Percentiles rank a stretch among this genome's conserved stretches.
phyloP scores from a whole-genome alignment of 2,797 vertebrate genomes.

The Crenuchus spilurus region DNA sequence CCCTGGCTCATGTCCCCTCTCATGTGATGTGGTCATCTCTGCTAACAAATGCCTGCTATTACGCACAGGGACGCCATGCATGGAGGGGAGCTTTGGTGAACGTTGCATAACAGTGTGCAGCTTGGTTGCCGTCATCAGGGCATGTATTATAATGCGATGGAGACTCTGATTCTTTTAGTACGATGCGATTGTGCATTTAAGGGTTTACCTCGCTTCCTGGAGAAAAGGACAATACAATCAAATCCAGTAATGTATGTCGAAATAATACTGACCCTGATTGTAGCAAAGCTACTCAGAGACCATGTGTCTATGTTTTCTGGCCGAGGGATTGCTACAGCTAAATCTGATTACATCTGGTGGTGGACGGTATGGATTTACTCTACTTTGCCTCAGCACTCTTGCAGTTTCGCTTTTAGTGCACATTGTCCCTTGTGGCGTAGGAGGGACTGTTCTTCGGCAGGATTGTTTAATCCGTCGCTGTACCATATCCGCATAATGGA shows the following conservation, averaged over 20 bases:
- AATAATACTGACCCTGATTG: constrained; percentile 51
- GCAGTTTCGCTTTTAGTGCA: constrained; percentile 38
- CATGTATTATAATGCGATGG: neutral
- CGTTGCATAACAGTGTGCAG: constrained; percentile 5
- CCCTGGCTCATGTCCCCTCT: constrained; percentile 51
- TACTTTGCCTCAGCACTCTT: constrained; percentile 28
- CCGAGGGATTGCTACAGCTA: constrained; percentile 21
- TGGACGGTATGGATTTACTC: constrained; percentile 31
- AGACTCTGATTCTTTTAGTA: neutral
- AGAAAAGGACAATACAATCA: neutral
- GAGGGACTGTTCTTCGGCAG: constrained; percentile 37
- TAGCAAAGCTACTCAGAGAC: constrained; percentile 20
- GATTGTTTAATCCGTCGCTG: constrained; percentile 36
- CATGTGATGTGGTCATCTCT: constrained; percentile 50
- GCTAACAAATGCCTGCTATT: constrained; percentile 44
- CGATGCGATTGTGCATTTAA: constrained; percentile 48
- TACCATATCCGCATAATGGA: constrained; percentile 29
- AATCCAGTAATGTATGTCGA: neutral
- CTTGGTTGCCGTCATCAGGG: neutral
- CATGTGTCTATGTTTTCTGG: constrained; percentile 12
- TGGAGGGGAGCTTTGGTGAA: constrained; percentile 1
- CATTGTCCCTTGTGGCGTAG: constrained; percentile 16
- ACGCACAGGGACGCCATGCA: neutral
- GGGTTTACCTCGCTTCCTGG: neutral
- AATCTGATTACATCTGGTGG: constrained; percentile 45